Evolutionary conservation across 1,140 invertebrate genomes (phyloP), one percentile per base, ranked within the genome.

Genomic region (Dinothrombium tinctorium): DNA sequence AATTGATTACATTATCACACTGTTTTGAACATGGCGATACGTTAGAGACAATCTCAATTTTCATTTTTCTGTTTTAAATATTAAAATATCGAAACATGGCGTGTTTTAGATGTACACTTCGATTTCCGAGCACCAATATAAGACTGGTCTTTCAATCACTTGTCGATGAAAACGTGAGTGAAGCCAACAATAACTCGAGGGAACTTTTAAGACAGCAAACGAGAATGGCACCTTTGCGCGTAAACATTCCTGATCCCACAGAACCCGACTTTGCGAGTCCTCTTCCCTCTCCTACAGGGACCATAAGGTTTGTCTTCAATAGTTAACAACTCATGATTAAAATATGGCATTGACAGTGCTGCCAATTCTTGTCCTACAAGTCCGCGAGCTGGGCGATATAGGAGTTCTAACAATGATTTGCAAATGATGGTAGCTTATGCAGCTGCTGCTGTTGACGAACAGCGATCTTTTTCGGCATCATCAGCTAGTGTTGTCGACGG

Each of bases 41-140:
- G n/a, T n/a, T n/a, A n/a, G n/a, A n/a, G n/a, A n/a, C n/a, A n/a
- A n/a, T n/a, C n/a, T n/a, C n/a, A n/a, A n/a, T n/a, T n/a, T n/a
- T n/a, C n/a, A n/a, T n/a, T n/a, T n/a, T n/a, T n/a, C n/a, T n/a
- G n/a, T n/a, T n/a, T n/a, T n/a, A n/a, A n/a, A n/a, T n/a, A n/a
- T n/a, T n/a, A n/a, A n/a, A n/a, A n/a, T n/a, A n/a, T n/a, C n/a
- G n/a, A n/a, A n/a, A n/a, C n/a, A n/a, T n/a, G n/a, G n/a, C n/a
- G n/a, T n/a, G n/a, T n/a, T n/a, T n/a, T n/a, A n/a, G n/a, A n/a
- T 92, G 84, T 63, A 76, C 75, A 39, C 72, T 94, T 51, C 69
- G 86, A 51, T 96, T 96, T 64, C 87, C 89, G 33, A 92, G 84
- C 59, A 96, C 87, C 58, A 92, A 81, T 57, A 92, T 94, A 56